These are phyloP conservation scores for Trigoniulus corallinus DNA, from an alignment of 1,140 invertebrate species.

Conservation along the genomic window DNA sequence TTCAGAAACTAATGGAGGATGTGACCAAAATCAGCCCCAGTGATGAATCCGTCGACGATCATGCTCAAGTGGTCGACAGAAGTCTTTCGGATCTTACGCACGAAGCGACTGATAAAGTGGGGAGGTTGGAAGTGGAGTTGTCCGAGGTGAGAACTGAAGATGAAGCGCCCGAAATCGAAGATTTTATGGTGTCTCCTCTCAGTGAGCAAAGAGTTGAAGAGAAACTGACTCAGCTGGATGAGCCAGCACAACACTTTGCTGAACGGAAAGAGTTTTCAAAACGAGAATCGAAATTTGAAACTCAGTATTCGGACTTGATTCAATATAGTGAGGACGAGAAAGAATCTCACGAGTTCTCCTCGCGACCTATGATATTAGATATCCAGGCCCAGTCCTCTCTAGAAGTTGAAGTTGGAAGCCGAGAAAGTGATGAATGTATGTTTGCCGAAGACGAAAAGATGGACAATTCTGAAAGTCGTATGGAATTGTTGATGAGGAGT, in stretches of 20 bases:
- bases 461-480: background rate
- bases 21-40: too few relatives aligned
- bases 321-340: background rate
- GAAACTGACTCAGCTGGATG: background rate
- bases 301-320: background rate
- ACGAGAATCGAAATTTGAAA: background rate
- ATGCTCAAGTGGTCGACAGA: slow-evolving; percentile 8
- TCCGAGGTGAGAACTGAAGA: slow-evolving; percentile 20
- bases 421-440: slow-evolving; percentile 8
- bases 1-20: background rate
- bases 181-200: slow-evolving; percentile 15
- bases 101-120: slow-evolving; percentile 1
- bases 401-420: slow-evolving; percentile 14
- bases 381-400: slow-evolving; percentile 12
- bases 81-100: slow-evolving; percentile 10
- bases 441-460: slow-evolving; percentile 6
- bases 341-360: background rate
- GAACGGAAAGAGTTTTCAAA: background rate
- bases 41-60: background rate
- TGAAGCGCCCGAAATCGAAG: slow-evolving; percentile 21
- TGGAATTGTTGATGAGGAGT: background rate
- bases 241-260: slow-evolving; percentile 4
- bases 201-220: slow-evolving; percentile 3
- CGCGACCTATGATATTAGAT: background rate
- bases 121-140: slow-evolving; percentile 18